phyloP scores from a whole-genome alignment of 2,113 vertebrate genomes.

The Coryphaenoides rupestris region DNA sequence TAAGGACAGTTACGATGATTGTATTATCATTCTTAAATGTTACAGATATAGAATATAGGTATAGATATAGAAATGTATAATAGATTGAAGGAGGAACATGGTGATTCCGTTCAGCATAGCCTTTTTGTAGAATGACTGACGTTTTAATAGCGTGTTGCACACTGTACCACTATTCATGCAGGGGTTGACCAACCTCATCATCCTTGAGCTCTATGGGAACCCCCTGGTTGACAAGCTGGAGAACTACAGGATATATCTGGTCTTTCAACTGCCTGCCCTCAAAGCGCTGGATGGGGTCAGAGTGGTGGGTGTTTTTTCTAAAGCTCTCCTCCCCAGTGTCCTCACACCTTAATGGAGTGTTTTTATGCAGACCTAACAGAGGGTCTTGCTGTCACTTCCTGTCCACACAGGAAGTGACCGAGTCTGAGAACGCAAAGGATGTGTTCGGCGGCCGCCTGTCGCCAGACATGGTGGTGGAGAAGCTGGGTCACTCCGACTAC shows the following conservation, averaged over 20 bases:
- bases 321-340: background rate
- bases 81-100: too few species aligned
- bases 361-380: too few species aligned
- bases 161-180: constrained; percentile 31
- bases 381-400: background rate
- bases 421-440: constrained; percentile 80
- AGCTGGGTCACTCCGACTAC: constrained; percentile 79
- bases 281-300: constrained; percentile 82
- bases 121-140: background rate
- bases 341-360: too few species aligned
- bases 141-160: too few species aligned
- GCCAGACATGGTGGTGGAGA: constrained; percentile 79
- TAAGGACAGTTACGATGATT: too few species aligned
- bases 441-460: constrained; percentile 81
- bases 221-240: constrained; percentile 77
- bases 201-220: constrained; percentile 81
- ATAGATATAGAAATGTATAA: too few species aligned
- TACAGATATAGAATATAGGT: too few species aligned
- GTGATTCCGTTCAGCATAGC: too few species aligned
- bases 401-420: constrained; percentile 68
- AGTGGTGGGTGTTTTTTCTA: constrained; percentile 64
- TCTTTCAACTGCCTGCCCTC: constrained; percentile 81
- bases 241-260: constrained; percentile 80
- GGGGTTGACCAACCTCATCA: constrained; percentile 78
- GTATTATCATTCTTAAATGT: too few species aligned